Percentiles rank a stretch among this genome's conserved stretches.
These are phyloP conservation scores for Rhamnusium bicolor DNA, from an alignment of 2,888 invertebrate species.

Conservation along the genomic window DNA sequence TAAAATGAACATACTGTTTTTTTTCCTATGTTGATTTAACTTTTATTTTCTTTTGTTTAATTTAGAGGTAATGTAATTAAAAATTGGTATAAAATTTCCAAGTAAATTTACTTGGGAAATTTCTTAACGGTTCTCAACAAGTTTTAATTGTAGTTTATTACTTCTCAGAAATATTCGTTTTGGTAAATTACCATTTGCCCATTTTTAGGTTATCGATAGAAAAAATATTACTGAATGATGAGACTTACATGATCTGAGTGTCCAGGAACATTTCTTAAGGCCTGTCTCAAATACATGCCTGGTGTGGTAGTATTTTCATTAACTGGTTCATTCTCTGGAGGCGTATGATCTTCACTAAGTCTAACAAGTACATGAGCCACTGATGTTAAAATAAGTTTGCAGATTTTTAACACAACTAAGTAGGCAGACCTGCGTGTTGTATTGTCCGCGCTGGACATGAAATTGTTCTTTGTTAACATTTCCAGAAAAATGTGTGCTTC, in stretches of 20 bases:
- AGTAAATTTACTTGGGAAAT: too few relatives aligned
- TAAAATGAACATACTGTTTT: too few relatives aligned
- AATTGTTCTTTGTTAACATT: conserved; percentile 89
- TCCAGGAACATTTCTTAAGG: conserved; percentile 87
- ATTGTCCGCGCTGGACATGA: conserved; percentile 85
- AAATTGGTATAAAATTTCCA: too few relatives aligned
- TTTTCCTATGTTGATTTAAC: too few relatives aligned
- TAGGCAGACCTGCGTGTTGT: conserved; percentile 83
- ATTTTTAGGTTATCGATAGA: too few relatives aligned
- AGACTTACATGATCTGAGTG: conserved; percentile 84
- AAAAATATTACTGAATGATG: conserved; percentile 16
- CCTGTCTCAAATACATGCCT: conserved; percentile 81
- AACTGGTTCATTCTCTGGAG: conserved; percentile 64
- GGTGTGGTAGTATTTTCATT: conserved; percentile 68
- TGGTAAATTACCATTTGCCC: too few relatives aligned
- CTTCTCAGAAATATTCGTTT: too few relatives aligned
- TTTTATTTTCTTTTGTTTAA: too few relatives aligned
- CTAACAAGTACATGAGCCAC: conserved; percentile 85
- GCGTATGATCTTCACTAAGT: conserved; percentile 69
- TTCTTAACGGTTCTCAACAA: too few relatives aligned
- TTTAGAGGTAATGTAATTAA: too few relatives aligned
- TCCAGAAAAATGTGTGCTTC: conserved; percentile 82
- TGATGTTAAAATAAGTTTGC: conserved; percentile 90
- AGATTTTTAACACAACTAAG: conserved; percentile 88
- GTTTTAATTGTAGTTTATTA: too few relatives aligned